Evolutionary conservation across 2,888 invertebrate species (phyloP).

Genomic region (Phoenoteleia sp.): DNA sequence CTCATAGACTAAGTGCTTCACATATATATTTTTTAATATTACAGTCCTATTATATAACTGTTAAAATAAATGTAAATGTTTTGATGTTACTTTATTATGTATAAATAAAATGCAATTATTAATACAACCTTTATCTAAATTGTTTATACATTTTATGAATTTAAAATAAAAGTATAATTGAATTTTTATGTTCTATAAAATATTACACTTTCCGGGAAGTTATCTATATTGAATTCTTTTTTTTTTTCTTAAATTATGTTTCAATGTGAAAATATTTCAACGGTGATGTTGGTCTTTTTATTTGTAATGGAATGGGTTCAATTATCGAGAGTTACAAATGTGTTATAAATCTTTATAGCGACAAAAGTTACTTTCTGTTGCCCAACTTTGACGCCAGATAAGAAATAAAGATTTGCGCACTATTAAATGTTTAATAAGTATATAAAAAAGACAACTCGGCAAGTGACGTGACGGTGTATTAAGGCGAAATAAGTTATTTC

Average conservation of each 20-base stretch:
- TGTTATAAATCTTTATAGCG: not conserved
- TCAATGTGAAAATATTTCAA: conserved; percentile 51
- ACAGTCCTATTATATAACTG: conserved; percentile 22
- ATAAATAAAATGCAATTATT: conserved; percentile 27
- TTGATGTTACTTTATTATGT: conserved; percentile 45
- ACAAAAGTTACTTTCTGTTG: not conserved
- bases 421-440: conserved; percentile 1
- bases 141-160: not conserved
- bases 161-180: not conserved
- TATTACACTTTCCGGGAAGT: not conserved
- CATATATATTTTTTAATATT: conserved; percentile 27
- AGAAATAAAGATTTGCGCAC: not conserved
- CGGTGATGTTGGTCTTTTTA: conserved; percentile 59
- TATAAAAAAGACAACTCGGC: conserved; percentile 1
- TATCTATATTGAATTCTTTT: not conserved
- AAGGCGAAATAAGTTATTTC: not conserved
- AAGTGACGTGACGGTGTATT: conserved; percentile 42
- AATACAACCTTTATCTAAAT: conserved; percentile 13
- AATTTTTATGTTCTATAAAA: too few relatives aligned
- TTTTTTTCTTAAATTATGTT: not conserved
- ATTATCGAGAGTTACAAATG: conserved; percentile 5
- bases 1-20: conserved; percentile 22
- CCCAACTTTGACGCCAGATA: not conserved
- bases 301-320: conserved; percentile 8
- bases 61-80: conserved; percentile 37